A percentile compares a stretch with the other conserved stretches of the same genome.
phyloP scores from a whole-genome alignment of 2,797 vertebrate species.

The Nothura maculosa region DNA sequence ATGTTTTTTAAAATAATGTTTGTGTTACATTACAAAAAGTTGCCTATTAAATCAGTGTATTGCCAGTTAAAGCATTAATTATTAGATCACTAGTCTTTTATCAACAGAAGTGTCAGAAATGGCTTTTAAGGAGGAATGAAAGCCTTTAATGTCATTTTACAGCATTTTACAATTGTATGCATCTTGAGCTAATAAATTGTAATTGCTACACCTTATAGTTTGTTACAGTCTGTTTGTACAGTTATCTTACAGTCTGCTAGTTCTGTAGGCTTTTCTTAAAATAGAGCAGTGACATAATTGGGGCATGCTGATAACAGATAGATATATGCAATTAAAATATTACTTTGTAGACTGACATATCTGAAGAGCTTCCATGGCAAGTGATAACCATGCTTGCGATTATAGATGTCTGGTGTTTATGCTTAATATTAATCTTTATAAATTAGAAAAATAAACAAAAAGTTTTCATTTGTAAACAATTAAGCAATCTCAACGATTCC shows the following conservation, averaged over 20 bases:
- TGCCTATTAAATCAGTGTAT: constrained; percentile 8
- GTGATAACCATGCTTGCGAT: constrained; percentile 43
- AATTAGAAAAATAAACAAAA: constrained; percentile 70
- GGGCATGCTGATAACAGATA: constrained; percentile 66
- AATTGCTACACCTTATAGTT: constrained; percentile 60
- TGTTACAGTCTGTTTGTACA: not conserved
- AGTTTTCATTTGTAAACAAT: constrained; percentile 62
- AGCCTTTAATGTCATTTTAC: constrained; percentile 62
- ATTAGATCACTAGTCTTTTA: constrained; percentile 55
- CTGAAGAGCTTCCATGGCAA: constrained; percentile 61
- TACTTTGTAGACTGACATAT: constrained; percentile 68
- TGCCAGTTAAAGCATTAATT: constrained; percentile 36
- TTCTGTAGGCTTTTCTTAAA: constrained; percentile 61
- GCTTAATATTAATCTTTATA: constrained; percentile 50
- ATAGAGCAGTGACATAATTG: constrained; percentile 68
- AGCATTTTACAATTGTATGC: constrained; percentile 56
- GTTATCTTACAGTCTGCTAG: not conserved
- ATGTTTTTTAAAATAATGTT: constrained; percentile 3
- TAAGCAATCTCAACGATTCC: constrained; percentile 5
- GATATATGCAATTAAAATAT: constrained; percentile 72
- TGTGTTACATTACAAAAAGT: constrained; percentile 37
- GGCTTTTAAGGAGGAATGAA: constrained; percentile 43
- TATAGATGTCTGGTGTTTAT: constrained; percentile 63
- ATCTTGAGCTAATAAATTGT: constrained; percentile 65
- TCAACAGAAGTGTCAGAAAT: constrained; percentile 54